Conservation (phyloP, 2,113 vertebrate species). For the Platysteira castanea region DNA sequence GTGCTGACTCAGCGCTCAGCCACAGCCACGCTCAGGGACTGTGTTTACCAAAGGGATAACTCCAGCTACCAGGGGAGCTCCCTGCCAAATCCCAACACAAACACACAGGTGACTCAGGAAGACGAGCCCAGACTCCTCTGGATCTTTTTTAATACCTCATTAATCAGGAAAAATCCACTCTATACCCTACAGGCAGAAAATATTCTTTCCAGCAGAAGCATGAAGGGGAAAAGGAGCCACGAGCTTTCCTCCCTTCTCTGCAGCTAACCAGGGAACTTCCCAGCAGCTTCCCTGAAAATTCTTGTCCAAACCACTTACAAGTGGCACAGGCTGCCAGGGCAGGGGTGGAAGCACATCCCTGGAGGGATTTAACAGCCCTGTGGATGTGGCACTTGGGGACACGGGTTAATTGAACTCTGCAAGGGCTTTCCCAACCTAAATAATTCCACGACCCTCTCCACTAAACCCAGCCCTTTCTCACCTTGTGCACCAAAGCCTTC, state of each 20-base stretch:
- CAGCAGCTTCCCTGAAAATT: background rate
- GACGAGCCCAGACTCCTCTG: background rate
- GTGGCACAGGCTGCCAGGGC: background rate
- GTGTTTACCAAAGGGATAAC: background rate
- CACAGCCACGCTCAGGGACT: rapidly evolving
- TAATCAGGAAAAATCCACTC: background rate
- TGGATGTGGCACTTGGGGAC: background rate
- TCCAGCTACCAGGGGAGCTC: background rate
- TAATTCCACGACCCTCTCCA: background rate
- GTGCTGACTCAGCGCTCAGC: background rate
- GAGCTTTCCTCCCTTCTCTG: background rate
- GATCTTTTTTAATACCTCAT: background rate
- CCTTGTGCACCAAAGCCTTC: background rate
- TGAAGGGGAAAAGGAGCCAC: rapidly evolving
- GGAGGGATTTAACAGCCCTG: background rate
- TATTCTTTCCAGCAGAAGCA: background rate
- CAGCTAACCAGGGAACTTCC: no score
- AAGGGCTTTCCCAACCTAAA: background rate
- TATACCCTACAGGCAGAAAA: background rate
- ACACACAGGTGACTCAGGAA: background rate
- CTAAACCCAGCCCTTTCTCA: background rate
- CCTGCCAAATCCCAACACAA: background rate
- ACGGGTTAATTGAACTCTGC: no score
- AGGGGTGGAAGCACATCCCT: background rate
- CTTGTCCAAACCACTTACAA: background rate